phyloP scores from a whole-genome alignment of 2,888 invertebrate genomes.

The Atrina japonica region DNA sequence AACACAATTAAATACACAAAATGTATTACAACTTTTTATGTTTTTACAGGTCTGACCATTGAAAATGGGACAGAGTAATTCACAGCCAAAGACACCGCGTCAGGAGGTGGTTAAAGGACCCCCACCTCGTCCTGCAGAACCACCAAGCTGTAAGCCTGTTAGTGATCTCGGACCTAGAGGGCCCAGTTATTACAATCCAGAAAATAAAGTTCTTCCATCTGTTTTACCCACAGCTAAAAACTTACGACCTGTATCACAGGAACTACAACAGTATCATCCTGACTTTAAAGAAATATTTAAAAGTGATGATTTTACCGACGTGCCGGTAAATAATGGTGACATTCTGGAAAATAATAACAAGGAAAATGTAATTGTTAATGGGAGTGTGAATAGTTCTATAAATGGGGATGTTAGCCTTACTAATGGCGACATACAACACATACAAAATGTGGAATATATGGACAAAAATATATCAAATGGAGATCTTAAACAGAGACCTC shows the following conservation, averaged over 20 bases:
- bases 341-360: conserved; percentile 29
- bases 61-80: conserved; percentile 51
- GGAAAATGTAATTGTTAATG: conserved; percentile 32
- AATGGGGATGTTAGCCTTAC: conserved; percentile 1
- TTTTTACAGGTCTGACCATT: conserved; percentile 8
- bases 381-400: conserved; percentile 12
- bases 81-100: conserved; percentile 34
- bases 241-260: conserved; percentile 70
- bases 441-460: conserved; percentile 6
- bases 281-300: conserved; percentile 65
- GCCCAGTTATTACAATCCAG: conserved; percentile 66
- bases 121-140: conserved; percentile 57
- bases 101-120: conserved; percentile 54
- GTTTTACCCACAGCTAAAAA: conserved; percentile 48
- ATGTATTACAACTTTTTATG: too few relatives aligned
- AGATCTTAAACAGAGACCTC: conserved; percentile 15
- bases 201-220: conserved; percentile 67
- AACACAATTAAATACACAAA: too few relatives aligned
- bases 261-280: conserved; percentile 65
- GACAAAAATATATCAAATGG: conserved; percentile 5
- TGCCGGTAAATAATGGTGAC: too few relatives aligned
- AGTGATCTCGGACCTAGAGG: conserved; percentile 56
- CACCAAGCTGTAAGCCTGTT: conserved; percentile 52
- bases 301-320: conserved; percentile 40
- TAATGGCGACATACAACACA: conserved; percentile 11